Evolutionary conservation across 2,888 invertebrate genomes (phyloP).

Genomic region (Sisyra nigra): DNA sequence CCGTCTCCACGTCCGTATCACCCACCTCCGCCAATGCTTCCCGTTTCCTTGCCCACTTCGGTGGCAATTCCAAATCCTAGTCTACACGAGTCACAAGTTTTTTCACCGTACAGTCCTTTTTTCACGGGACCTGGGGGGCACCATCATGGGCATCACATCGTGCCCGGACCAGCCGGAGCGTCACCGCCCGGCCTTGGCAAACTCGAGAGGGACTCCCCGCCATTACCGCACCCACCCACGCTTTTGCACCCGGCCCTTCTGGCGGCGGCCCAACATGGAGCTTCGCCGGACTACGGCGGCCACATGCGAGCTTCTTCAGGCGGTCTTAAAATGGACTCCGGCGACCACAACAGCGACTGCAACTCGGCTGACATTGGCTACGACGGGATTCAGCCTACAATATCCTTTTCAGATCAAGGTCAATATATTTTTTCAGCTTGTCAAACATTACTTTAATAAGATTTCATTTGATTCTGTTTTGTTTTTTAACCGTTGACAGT

Average conservation of each 20-base stretch:
- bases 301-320: slow-evolving; percentile 34
- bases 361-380: slow-evolving; percentile 82
- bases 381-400: slow-evolving; percentile 88
- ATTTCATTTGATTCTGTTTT: background rate
- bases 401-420: slow-evolving; percentile 61
- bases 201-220: slow-evolving; percentile 66
- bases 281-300: slow-evolving; percentile 65
- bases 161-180: slow-evolving; percentile 24
- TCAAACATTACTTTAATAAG: background rate
- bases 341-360: slow-evolving; percentile 78
- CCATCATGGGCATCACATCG: slow-evolving; percentile 27
- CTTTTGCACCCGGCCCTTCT: slow-evolving; percentile 73
- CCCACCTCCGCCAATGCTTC: slow-evolving; percentile 68
- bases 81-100: slow-evolving; percentile 85
- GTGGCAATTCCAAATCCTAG: slow-evolving; percentile 95
- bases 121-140: slow-evolving; percentile 43
- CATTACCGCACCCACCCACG: slow-evolving; percentile 69
- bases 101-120: slow-evolving; percentile 82
- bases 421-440: background rate
- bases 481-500: background rate
- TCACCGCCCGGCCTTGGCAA: slow-evolving; percentile 51
- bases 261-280: slow-evolving; percentile 66
- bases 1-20: slow-evolving; percentile 62
- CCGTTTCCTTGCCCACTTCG: slow-evolving; percentile 80
- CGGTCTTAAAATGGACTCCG: slow-evolving; percentile 54